Conservation (phyloP, 2,888 invertebrate species). For the Calameuta filiformis region DNA sequence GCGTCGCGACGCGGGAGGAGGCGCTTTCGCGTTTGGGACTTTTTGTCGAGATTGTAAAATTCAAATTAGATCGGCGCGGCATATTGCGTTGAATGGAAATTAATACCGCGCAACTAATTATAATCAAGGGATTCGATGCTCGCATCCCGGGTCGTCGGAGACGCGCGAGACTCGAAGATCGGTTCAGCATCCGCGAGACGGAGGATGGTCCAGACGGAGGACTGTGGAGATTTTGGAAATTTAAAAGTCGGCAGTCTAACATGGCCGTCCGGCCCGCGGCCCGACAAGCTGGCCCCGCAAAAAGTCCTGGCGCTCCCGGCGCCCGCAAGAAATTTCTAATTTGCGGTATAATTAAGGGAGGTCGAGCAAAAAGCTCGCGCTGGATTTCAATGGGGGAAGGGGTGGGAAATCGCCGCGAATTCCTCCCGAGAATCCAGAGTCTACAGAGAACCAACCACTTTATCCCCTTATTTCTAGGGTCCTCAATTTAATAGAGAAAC, state of each 20-base stretch:
- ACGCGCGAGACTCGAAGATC: slow-evolving; percentile 13
- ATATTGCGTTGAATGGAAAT: slow-evolving; percentile 64
- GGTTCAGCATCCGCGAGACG: neutral
- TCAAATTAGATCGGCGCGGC: slow-evolving; percentile 61
- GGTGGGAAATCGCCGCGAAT: slow-evolving; percentile 55
- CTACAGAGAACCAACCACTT: neutral
- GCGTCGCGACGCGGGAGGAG: slow-evolving; percentile 34
- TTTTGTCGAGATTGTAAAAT: slow-evolving; percentile 57
- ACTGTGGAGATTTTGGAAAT: neutral
- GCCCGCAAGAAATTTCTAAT: slow-evolving; percentile 62
- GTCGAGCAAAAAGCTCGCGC: slow-evolving; percentile 52
- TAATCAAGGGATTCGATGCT: slow-evolving; percentile 28
- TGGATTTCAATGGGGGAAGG: slow-evolving; percentile 1
- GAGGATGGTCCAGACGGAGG: neutral
- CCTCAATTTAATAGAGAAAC: neutral
- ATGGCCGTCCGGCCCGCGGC: neutral
- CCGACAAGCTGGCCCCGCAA: slow-evolving; percentile 14
- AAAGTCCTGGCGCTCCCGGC: slow-evolving; percentile 25
- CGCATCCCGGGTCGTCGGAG: slow-evolving; percentile 9
- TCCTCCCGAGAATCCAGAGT: slow-evolving; percentile 33
- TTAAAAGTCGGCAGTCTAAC: neutral
- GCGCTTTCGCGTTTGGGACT: slow-evolving; percentile 47
- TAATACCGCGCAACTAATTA: slow-evolving; percentile 63
- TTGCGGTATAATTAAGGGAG: slow-evolving; percentile 65
- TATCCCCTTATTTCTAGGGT: neutral